A percentile compares a stretch with the other conserved stretches of the same genome.
These are phyloP conservation scores for Indicator maculatus DNA, from an alignment of 2,113 vertebrate genomes.

Conservation along the genomic window DNA sequence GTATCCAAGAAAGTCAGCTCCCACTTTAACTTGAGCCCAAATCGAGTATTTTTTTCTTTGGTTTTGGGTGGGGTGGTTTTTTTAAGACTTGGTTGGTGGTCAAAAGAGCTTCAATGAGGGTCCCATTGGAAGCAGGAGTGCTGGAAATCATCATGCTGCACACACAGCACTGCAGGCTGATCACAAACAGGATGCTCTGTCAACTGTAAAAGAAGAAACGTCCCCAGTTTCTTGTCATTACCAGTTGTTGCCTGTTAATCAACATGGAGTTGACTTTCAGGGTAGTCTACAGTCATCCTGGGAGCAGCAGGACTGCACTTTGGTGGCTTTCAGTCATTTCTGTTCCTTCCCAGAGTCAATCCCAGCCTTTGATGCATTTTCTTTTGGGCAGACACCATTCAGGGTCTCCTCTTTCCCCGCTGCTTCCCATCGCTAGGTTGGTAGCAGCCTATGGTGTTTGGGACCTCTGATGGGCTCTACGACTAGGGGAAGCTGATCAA, in stretches of 20 bases:
- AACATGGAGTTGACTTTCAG: background rate
- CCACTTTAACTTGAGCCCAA: background rate
- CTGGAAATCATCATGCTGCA: background rate
- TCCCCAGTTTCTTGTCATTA: background rate
- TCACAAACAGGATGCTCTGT: background rate
- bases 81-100: background rate
- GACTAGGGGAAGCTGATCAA: background rate
- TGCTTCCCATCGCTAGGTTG: background rate
- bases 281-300: background rate
- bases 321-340: background rate
- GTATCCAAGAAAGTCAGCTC: background rate
- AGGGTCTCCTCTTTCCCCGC: background rate
- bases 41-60: background rate
- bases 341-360: background rate
- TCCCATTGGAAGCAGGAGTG: background rate
- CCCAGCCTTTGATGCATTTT: no score
- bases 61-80: background rate
- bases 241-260: background rate
- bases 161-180: background rate
- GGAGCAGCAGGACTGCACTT: background rate
- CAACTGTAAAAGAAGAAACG: background rate
- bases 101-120: background rate
- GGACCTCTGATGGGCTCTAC: background rate
- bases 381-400: background rate
- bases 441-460: fast-evolving